Conservation (phyloP, 2,797 vertebrate genomes). For the Podargus strigoides region DNA sequence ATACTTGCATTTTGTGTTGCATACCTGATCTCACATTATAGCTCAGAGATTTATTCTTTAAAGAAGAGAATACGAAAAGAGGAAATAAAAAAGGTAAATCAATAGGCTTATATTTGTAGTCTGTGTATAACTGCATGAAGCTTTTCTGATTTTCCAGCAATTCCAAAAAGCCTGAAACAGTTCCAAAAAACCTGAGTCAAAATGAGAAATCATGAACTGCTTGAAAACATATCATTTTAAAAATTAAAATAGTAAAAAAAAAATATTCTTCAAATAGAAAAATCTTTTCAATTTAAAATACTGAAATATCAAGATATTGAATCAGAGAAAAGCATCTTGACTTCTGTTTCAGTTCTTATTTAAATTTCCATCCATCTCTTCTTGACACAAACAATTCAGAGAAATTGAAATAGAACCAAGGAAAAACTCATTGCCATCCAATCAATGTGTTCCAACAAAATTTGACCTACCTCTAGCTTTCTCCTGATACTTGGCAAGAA, state of each 20-base stretch:
- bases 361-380: slow-evolving; percentile 27
- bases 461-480: neutral
- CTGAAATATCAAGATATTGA: slow-evolving; percentile 14
- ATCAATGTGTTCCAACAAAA: neutral
- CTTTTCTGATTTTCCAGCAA: slow-evolving; percentile 1
- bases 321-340: slow-evolving; percentile 7
- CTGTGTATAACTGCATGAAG: neutral
- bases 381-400: neutral
- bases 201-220: slow-evolving; percentile 1
- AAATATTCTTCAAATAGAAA: slow-evolving; percentile 14
- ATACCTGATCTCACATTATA: neutral
- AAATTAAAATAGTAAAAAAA: slow-evolving; percentile 11
- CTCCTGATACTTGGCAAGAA: neutral
- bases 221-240: slow-evolving; percentile 9
- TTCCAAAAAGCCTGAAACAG: neutral
- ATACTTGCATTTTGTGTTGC: neutral
- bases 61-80: slow-evolving; percentile 4
- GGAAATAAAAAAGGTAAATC: slow-evolving; percentile 2
- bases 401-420: slow-evolving; percentile 1
- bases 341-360: slow-evolving; percentile 30
- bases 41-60: slow-evolving; percentile 17
- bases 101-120: neutral
- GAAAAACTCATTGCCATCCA: neutral
- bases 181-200: slow-evolving; percentile 1
- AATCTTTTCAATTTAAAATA: slow-evolving; percentile 6